phyloP scores from a whole-genome alignment of 2,888 invertebrate genomes.

The Dasysyrphus tricinctus region DNA sequence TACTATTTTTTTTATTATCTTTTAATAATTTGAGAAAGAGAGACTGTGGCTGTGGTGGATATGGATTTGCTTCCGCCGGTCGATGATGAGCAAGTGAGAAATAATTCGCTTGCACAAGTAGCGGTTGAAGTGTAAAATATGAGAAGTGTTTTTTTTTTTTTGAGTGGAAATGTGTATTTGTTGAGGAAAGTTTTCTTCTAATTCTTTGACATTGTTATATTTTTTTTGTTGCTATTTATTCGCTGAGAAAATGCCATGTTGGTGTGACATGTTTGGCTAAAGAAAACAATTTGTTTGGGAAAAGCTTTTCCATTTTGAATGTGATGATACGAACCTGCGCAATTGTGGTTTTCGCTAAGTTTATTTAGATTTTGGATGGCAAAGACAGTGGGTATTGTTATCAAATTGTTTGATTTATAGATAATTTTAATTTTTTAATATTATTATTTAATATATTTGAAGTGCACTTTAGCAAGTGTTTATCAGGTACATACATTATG shows the following conservation, averaged over 20 bases:
- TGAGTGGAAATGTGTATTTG: slow-evolving; percentile 38
- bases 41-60: slow-evolving; percentile 47
- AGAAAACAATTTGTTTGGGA: slow-evolving; percentile 42
- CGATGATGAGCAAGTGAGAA: slow-evolving; percentile 62
- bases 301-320: slow-evolving; percentile 46
- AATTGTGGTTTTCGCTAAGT: slow-evolving; percentile 49
- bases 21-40: slow-evolving; percentile 38
- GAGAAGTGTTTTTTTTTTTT: slow-evolving; percentile 20
- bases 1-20: slow-evolving; percentile 37
- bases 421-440: neutral
- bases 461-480: no score
- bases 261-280: slow-evolving; percentile 26
- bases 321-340: slow-evolving; percentile 46
- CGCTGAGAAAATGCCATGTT: slow-evolving; percentile 45
- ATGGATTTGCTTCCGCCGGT: slow-evolving; percentile 55
- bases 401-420: neutral
- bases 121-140: slow-evolving; percentile 35
- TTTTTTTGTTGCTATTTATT: slow-evolving; percentile 18
- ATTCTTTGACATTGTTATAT: slow-evolving; percentile 35
- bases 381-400: slow-evolving; percentile 19
- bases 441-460: neutral
- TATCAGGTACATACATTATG: no score
- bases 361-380: slow-evolving; percentile 38
- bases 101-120: slow-evolving; percentile 12
- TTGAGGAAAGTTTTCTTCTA: slow-evolving; percentile 50